phyloP scores from a whole-genome alignment of 1,140 invertebrate genomes.

The Cydia fagiglandana region DNA sequence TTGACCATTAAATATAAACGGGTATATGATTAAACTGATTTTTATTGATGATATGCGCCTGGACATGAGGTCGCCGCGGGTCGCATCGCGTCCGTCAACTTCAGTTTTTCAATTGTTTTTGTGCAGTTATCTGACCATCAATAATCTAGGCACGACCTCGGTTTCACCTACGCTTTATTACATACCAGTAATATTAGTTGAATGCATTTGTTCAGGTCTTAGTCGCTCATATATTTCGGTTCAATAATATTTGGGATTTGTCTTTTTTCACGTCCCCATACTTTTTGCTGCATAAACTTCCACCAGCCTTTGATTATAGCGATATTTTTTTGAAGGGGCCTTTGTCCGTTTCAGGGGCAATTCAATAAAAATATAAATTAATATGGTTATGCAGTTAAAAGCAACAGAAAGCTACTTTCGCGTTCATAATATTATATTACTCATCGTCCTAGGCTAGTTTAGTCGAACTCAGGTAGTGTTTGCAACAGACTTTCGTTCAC shows the following conservation, averaged over 20 bases:
- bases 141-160: conserved; percentile 11
- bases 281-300: too few species aligned
- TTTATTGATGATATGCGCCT: conserved; percentile 36
- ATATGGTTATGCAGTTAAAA: not conserved
- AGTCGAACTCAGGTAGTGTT: not conserved
- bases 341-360: too few species aligned
- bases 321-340: too few species aligned
- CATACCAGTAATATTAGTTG: not conserved
- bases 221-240: not conserved
- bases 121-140: conserved; percentile 9
- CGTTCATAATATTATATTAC: conserved; percentile 1
- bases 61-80: conserved; percentile 33
- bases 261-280: too few species aligned
- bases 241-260: not conserved
- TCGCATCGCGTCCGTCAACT: conserved; percentile 37
- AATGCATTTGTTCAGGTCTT: not conserved
- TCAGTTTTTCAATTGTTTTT: conserved; percentile 33
- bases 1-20: conserved; percentile 10
- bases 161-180: not conserved
- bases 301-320: too few species aligned
- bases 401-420: not conserved
- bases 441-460: not conserved
- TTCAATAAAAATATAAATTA: not conserved
- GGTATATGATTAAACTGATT: conserved; percentile 23
- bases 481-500: conserved; percentile 2